phyloP scores from a whole-genome alignment of 2,888 invertebrate genomes.

The Emmelina monodactyla region DNA sequence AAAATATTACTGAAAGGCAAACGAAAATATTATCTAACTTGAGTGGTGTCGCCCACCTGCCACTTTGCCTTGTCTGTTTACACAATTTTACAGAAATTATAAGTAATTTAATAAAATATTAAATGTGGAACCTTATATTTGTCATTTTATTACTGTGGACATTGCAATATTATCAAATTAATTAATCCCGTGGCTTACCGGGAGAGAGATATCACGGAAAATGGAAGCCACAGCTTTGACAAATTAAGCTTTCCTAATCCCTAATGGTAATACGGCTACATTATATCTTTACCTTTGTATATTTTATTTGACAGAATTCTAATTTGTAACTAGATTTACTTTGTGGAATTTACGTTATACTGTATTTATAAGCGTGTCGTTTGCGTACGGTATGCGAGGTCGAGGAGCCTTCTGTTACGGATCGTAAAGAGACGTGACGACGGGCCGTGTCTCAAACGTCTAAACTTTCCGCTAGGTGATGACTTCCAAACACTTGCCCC shows the following conservation, averaged over 20 bases:
- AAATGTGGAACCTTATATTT: no score
- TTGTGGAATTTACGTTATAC: no score
- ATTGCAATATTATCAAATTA: not conserved
- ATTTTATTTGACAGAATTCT: no score
- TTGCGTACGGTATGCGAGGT: not conserved
- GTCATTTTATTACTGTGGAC: no score
- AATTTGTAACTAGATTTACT: no score
- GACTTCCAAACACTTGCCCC: no score
- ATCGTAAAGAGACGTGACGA: not conserved
- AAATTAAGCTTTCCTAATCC: not conserved
- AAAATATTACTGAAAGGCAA: not conserved
- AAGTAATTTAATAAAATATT: no score
- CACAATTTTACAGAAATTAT: no score
- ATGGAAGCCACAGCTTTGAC: not conserved
- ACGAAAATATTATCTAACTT: not conserved
- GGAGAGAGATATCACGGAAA: not conserved
- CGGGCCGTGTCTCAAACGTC: not conserved
- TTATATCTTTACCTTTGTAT: no score
- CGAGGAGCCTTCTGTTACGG: not conserved
- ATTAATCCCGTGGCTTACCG: not conserved
- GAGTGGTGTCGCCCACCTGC: not conserved
- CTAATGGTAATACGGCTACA: no score
- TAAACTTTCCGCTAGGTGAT: no score
- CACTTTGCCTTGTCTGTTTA: not conserved
- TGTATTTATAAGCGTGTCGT: no score